These are phyloP conservation scores for Agrochola lychnidis DNA, from an alignment of 2,888 invertebrate species.

Conservation along the genomic window DNA sequence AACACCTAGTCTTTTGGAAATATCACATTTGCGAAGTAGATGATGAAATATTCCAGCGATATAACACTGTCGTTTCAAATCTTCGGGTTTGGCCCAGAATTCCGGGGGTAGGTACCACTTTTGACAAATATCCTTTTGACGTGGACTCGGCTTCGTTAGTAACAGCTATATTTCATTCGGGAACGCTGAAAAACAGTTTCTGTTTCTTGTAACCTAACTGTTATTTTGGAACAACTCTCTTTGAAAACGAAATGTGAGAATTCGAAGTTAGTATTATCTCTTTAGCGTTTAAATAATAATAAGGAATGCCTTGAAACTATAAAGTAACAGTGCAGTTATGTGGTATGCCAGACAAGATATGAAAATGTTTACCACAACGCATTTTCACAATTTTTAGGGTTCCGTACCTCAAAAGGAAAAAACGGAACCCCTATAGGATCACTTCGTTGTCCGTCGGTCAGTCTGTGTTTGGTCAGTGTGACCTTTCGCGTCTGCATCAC, in stretches of 20 bases:
- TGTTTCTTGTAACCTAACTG: constrained; percentile 23
- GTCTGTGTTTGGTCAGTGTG: no score
- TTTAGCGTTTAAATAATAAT: neutral
- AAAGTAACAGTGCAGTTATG: no score
- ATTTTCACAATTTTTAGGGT: neutral
- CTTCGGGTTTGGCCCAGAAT: constrained; percentile 61
- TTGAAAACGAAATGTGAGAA: neutral
- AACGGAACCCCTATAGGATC: no score
- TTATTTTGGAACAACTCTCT: constrained; percentile 1
- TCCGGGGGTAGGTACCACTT: constrained; percentile 60
- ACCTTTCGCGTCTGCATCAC: no score
- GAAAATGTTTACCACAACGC: neutral
- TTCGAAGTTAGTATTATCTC: neutral
- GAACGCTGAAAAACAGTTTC: constrained; percentile 60
- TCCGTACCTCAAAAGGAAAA: no score
- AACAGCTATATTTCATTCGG: constrained; percentile 61
- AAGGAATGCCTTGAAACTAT: neutral
- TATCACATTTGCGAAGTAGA: constrained; percentile 58
- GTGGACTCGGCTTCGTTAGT: constrained; percentile 62
- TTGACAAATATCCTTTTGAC: constrained; percentile 67
- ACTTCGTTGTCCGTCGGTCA: no score
- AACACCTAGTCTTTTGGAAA: constrained; percentile 45
- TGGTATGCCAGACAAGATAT: neutral
- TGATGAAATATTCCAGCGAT: constrained; percentile 70
- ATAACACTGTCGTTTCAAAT: constrained; percentile 70